Percentiles rank a stretch among this genome's conserved stretches.
phyloP scores from a whole-genome alignment of 2,113 vertebrate species.

The Sylvicapra grimmia region DNA sequence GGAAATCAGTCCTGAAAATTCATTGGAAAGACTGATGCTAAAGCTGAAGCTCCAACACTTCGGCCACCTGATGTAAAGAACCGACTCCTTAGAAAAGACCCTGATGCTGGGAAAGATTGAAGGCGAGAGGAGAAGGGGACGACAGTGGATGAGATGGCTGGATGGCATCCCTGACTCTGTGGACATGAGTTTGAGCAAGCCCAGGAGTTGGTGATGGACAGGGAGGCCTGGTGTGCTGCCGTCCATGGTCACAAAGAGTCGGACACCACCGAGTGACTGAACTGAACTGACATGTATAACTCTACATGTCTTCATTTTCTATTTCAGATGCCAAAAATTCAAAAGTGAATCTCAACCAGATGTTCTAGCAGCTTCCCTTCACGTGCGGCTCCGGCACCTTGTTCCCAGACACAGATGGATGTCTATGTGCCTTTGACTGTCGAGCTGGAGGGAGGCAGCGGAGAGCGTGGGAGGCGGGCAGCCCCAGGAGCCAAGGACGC shows the following conservation, averaged over 20 bases:
- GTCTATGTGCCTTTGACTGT: background rate
- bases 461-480: accelerated
- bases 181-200: background rate
- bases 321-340: background rate
- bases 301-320: background rate
- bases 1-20: too few relatives aligned
- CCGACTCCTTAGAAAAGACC: too few relatives aligned
- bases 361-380: background rate
- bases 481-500: background rate
- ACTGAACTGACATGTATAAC: background rate
- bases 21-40: too few relatives aligned
- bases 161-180: too few relatives aligned
- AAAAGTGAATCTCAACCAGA: background rate
- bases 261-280: background rate
- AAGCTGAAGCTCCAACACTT: too few relatives aligned
- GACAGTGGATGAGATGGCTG: too few relatives aligned
- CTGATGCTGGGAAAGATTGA: too few relatives aligned
- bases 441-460: background rate
- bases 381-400: background rate
- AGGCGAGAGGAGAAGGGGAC: too few relatives aligned
- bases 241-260: background rate
- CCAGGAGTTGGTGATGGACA: background rate
- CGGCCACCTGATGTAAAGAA: too few relatives aligned
- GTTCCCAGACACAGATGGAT: too few relatives aligned
- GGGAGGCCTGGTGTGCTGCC: background rate